A percentile compares a stretch with the other conserved stretches of the same genome.
Conservation (phyloP, 2,888 invertebrate genomes). For the Lycaena phlaeas region DNA sequence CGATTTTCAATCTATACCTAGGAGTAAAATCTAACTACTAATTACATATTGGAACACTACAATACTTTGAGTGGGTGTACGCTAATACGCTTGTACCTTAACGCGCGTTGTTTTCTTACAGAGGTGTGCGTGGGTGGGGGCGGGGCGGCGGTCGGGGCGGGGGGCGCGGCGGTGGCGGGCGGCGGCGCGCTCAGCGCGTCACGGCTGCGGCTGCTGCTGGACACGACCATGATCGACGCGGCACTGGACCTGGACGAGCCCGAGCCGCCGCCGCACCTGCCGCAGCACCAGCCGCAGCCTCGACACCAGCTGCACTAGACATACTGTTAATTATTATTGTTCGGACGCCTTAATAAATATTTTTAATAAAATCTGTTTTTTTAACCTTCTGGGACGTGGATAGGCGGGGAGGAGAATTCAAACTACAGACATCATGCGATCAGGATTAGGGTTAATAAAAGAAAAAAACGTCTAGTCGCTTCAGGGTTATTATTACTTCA, state of each 20-base stretch:
- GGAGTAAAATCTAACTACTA: no score
- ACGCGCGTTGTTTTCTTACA: no score
- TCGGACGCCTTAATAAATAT: constrained; percentile 15
- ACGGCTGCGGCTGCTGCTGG: constrained; percentile 83
- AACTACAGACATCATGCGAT: no score
- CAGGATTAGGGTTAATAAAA: no score
- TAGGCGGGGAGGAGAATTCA: no score
- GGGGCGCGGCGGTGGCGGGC: constrained; percentile 42
- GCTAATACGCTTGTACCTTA: no score
- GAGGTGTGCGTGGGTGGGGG: constrained; percentile 24
- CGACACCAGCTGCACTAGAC: constrained; percentile 19
- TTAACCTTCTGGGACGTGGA: constrained; percentile 12
- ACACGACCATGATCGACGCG: constrained; percentile 93
- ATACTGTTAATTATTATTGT: constrained; percentile 10
- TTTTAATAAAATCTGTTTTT: constrained; percentile 9
- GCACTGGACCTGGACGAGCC: constrained; percentile 90
- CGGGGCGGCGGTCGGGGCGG: constrained; percentile 20
- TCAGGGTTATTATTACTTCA: no score
- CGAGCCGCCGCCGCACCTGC: constrained; percentile 59
- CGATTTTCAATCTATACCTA: no score
- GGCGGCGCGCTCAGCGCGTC: constrained; percentile 74
- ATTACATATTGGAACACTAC: no score
- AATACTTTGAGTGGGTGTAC: no score
- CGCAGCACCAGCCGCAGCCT: constrained; percentile 16
- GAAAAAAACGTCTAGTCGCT: no score